Percentiles rank a stretch among this genome's conserved stretches.
Evolutionary conservation across 2,797 vertebrate genomes (phyloP).

Genomic region (Gymnothorax javanicus): DNA sequence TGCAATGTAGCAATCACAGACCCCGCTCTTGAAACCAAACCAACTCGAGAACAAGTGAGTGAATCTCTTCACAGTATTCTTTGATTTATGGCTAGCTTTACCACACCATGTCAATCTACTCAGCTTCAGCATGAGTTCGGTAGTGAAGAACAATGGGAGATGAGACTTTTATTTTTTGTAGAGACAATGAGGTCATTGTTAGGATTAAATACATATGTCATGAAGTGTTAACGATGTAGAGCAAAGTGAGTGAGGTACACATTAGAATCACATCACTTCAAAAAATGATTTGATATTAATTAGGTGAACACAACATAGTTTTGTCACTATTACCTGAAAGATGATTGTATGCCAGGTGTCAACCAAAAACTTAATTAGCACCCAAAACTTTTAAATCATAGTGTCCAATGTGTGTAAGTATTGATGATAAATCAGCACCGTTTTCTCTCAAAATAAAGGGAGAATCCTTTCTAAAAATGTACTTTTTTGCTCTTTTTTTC

Average conservation of each 20-base stretch:
- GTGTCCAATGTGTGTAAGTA: slow-evolving; percentile 18
- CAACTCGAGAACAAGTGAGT: slow-evolving; percentile 69
- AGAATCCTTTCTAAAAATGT: background rate
- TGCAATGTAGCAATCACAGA: slow-evolving; percentile 87
- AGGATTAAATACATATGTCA: background rate
- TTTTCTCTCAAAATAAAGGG: background rate
- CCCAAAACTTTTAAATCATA: slow-evolving; percentile 14
- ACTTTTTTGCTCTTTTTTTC: background rate
- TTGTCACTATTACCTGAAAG: slow-evolving; percentile 32
- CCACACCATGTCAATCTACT: slow-evolving; percentile 43
- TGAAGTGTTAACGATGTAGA: background rate
- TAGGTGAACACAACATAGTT: slow-evolving; percentile 32
- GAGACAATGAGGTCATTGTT: slow-evolving; percentile 2
- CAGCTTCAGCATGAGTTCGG: slow-evolving; percentile 30
- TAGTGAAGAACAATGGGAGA: slow-evolving; percentile 21
- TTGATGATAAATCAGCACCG: background rate
- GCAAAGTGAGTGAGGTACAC: slow-evolving; percentile 22
- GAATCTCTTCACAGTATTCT: slow-evolving; percentile 43
- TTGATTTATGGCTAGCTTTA: background rate
- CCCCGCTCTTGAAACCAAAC: slow-evolving; percentile 90
- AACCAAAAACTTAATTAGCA: slow-evolving; percentile 48
- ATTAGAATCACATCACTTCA: background rate
- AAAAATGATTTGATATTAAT: slow-evolving; percentile 43
- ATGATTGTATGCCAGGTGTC: slow-evolving; percentile 46
- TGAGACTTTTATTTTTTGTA: slow-evolving; percentile 30